Conservation (phyloP, 2,113 vertebrate genomes). For the Thalassarche chlororhynchos region DNA sequence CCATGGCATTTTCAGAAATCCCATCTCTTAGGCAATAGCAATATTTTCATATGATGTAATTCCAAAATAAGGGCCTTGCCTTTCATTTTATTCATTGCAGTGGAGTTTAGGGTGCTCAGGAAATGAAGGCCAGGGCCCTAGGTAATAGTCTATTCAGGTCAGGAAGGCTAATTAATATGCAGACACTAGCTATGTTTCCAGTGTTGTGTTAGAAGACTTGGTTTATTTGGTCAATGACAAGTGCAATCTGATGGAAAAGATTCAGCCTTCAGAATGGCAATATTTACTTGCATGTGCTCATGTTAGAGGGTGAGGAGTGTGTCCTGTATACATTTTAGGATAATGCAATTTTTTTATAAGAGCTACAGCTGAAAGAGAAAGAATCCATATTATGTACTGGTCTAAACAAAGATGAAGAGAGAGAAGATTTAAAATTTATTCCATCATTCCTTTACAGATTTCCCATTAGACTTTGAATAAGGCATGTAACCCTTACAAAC, state of each 20-base stretch:
- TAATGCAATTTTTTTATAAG: neutral
- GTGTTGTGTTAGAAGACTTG: conserved; percentile 45
- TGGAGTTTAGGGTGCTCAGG: conserved; percentile 50
- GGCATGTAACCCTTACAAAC: neutral
- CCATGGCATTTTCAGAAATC: conserved; percentile 27
- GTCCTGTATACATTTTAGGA: neutral
- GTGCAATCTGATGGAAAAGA: conserved; percentile 1
- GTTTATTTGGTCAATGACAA: conserved; percentile 61
- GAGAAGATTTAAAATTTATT: neutral
- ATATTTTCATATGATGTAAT: conserved; percentile 1
- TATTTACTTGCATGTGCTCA: neutral
- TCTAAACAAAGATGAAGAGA: neutral
- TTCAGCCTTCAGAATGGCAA: neutral
- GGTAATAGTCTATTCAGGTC: conserved; percentile 68
- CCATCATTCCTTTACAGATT: neutral
- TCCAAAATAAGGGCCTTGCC: conserved; percentile 43
- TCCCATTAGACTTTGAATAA: conserved; percentile 3
- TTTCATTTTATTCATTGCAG: conserved; percentile 41
- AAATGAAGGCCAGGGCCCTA: conserved; percentile 66
- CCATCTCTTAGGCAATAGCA: neutral
- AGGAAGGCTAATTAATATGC: conserved; percentile 69
- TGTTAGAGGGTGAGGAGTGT: neutral
- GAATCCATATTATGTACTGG: neutral
- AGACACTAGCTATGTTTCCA: conserved; percentile 37
- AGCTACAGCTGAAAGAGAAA: neutral